phyloP scores from a whole-genome alignment of 2,888 invertebrate genomes.

The Volucella zonaria region DNA sequence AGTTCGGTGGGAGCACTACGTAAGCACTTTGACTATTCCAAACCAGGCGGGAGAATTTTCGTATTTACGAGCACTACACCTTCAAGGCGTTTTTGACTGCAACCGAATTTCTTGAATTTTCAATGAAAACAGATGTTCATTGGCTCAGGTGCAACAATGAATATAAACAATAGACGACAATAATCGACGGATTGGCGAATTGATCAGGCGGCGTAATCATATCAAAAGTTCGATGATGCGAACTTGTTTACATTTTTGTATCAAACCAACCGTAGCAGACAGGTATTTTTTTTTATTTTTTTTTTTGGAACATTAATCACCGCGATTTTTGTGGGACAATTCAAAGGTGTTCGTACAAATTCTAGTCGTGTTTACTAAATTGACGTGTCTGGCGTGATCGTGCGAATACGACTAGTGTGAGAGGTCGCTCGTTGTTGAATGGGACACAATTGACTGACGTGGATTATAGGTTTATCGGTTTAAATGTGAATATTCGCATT shows the following conservation, averaged over 20 bases:
- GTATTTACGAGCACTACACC: neutral
- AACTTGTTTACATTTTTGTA: neutral
- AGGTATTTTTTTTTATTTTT: neutral
- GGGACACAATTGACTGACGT: neutral
- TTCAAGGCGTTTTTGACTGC: too few relatives aligned
- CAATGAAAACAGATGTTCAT: too few relatives aligned
- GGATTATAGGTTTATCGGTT: slow-evolving; percentile 18
- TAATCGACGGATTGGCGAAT: too few relatives aligned
- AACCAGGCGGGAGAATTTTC: neutral
- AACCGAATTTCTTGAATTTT: too few relatives aligned
- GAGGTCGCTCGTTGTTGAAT: neutral
- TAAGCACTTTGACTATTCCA: slow-evolving; percentile 22
- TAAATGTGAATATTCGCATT: slow-evolving; percentile 3
- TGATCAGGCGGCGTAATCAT: neutral
- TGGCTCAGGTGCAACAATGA: too few relatives aligned
- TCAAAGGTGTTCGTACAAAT: neutral
- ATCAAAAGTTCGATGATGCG: too few relatives aligned
- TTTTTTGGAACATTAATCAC: neutral
- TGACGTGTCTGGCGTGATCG: neutral
- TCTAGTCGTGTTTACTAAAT: neutral
- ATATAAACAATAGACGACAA: too few relatives aligned
- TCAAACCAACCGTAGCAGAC: neutral
- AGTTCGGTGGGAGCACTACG: neutral
- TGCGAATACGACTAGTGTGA: slow-evolving; percentile 7
- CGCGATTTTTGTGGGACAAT: neutral